A percentile compares a stretch with the other conserved stretches of the same genome.
Evolutionary conservation across 2,113 vertebrate genomes (phyloP).

Genomic region (Regulus satrapa): DNA sequence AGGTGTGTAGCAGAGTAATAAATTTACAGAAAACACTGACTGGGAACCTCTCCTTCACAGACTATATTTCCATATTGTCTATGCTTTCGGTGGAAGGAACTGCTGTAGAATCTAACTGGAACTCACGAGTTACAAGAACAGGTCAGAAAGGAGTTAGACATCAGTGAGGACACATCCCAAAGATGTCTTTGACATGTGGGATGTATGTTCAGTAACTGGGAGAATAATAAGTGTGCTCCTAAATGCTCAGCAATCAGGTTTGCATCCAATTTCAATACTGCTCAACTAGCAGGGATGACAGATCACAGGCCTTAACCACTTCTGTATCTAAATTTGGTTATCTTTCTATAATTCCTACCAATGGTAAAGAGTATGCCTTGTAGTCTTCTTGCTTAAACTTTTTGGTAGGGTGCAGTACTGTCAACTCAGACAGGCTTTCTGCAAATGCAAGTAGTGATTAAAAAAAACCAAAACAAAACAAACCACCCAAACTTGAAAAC

Average conservation of each 20-base stretch:
- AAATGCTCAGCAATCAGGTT: neutral
- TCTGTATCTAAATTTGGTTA: neutral
- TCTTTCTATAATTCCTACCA: neutral
- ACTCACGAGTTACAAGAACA: neutral
- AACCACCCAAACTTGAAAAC: neutral
- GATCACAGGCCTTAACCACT: neutral
- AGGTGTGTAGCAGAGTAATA: neutral
- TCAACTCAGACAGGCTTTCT: neutral
- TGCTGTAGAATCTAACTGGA: neutral
- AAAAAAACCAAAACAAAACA: neutral
- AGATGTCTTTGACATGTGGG: neutral
- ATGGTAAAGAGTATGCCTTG: neutral
- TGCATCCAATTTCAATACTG: neutral
- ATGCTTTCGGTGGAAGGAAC: neutral
- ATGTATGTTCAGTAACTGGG: neutral
- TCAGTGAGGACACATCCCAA: neutral
- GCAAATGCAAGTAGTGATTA: neutral
- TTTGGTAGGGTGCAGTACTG: neutral
- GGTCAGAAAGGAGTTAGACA: neutral
- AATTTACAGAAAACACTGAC: neutral
- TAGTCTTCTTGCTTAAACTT: neutral
- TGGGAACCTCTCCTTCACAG: neutral
- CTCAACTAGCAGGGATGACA: fast-evolving
- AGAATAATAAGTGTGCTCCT: neutral
- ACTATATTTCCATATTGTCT: neutral